Evolutionary conservation across 2,113 vertebrate species (phyloP), one percentile per base, ranked within the genome.

Genomic region (Progne subis): DNA sequence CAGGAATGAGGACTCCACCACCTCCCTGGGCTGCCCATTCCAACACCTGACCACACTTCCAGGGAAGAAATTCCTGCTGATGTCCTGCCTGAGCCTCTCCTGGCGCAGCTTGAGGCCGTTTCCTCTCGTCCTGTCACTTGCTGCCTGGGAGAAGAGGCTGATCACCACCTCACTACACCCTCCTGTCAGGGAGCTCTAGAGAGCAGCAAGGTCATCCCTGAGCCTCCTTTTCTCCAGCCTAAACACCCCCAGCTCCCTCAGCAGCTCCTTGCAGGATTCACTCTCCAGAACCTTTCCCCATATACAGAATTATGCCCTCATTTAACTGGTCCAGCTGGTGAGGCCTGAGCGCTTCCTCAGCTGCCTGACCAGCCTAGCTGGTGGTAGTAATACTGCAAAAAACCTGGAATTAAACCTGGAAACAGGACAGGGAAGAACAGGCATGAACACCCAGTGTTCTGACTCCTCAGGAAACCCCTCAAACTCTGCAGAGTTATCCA

Each of bases 71-170:
- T 76, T 69, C 63, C 49, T 69, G 55, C 41, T 56, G 41, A 6
- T 63, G 47, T 34, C 63, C 56, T 25, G 12, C 47, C 31, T 43
- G 29, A 47, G 9, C 47, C 41, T 82, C 5, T 23, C 9, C 25
- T 43, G 41, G 6, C 5, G 56, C 24, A 76, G 29, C 17, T 2
- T 53, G 47, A 47, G 24, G 41, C 20, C 0, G 1, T 41, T 41
- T 18, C 28, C n/a, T 76, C 29, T 21, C 9, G 3, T 21, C 41
- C 47, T 15, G 24, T 34, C n/a, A 0, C 29, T 34, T 5, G 24
- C 0, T n/a, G 24, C 19, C 44, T 24, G 52, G 37, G 32, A 46
- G 52, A 11, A 74, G 26, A 20, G 3, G 14, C 23, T 0, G 0
- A 59, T 3, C 37, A 20, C 12, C 17, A 31, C 20, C 20, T 34